Base-by-base conservation (phyloP, 2,797 vertebrate genomes). In the Siniperca undulata region DNA sequence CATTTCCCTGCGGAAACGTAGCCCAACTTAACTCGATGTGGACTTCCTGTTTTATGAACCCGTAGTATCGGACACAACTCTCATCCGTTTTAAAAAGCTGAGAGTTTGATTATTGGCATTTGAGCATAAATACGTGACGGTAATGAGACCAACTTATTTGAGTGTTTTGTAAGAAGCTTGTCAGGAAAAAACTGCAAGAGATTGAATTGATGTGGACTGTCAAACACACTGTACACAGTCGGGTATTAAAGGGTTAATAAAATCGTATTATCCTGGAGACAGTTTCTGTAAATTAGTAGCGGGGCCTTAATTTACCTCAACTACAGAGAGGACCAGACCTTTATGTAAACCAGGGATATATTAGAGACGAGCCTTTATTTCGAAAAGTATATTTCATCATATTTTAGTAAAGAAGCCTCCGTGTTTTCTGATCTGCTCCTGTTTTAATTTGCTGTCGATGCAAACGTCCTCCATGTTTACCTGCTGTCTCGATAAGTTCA, bases 181-280 rank as follows among this genome's bases (percentile, higher is more conserved):
- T 60, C 74, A 10, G 36, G 36, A 71, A 81, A 50, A 52, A 56
- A 48, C 1, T 69, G 69, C 5, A 20, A 24, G 56, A 50, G 60
- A 55, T 34, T 46, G 48, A 56, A 30, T 9, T 64, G 58, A 58
- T 59, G 69, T 60, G 53, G 62, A 64, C 30, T 34, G 77, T 77
- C 59, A 61, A 40, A 83, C 53, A 65, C 79, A 65, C 61, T 78
- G 75, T 78, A 70, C 24, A 7, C 36, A 66, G 14, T 52, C 70
- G 77, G 38, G 24, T 74, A 70, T 77, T 72, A 61, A 81, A 67
- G 36, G 3, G n/a, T 73, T 46, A 44, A 74, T 46, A 16, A 38
- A n/a, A 50, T 24, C 13, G 20, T 36, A 17, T 24, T 52, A 14
- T 59, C 60, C 59, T 53, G 6, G 13, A 8, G 12, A 71, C 42